Percentiles rank a stretch among this genome's conserved stretches.
Conservation (phyloP, 2,113 vertebrate genomes). For the Sciurus niger region DNA sequence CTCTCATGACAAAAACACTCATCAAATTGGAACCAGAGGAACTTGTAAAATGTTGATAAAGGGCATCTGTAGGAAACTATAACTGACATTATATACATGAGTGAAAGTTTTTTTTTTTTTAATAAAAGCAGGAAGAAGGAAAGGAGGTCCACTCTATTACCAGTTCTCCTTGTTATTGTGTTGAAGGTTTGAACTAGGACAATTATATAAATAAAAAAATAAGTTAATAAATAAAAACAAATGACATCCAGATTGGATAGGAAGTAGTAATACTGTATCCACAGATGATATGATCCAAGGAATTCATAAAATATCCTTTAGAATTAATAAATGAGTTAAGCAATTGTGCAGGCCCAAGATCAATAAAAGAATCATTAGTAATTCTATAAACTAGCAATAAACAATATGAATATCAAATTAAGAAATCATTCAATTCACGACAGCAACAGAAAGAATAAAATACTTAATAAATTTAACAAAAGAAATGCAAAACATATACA, state of each 20-base stretch:
- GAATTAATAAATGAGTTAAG: neutral
- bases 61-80: no score
- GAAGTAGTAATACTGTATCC: neutral
- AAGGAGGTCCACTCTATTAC: neutral
- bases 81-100: neutral
- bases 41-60: neutral
- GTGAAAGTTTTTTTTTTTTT: neutral
- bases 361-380: neutral
- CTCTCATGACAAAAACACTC: neutral
- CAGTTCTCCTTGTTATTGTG: neutral
- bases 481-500: neutral
- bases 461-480: neutral
- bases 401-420: neutral
- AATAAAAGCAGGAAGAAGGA: neutral
- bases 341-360: neutral
- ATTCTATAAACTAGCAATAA: neutral
- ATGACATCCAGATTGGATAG: neutral
- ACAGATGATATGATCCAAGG: neutral
- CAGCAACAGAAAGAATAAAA: neutral
- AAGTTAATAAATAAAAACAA: neutral
- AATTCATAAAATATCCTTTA: neutral
- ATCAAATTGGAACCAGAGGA: neutral
- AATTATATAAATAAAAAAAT: neutral
- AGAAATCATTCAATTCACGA: neutral
- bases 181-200: neutral